phyloP scores from a whole-genome alignment of 2,113 vertebrate species.

The Laterallus jamaicensis region DNA sequence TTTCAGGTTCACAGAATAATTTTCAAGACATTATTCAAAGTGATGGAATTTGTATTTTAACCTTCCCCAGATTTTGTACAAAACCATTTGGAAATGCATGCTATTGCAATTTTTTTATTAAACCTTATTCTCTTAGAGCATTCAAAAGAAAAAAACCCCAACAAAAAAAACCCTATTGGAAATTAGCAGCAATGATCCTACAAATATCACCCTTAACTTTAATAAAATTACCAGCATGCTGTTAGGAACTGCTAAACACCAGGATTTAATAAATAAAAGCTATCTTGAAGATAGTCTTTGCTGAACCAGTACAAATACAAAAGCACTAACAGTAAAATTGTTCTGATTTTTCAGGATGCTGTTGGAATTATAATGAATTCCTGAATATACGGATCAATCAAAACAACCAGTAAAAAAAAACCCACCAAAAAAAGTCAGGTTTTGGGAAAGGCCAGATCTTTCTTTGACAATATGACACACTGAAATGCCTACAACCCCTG shows the following conservation, averaged over 20 bases:
- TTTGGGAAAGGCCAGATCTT: neutral
- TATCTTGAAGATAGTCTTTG: neutral
- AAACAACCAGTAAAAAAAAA: neutral
- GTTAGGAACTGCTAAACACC: neutral
- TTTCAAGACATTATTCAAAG: constrained; percentile 37
- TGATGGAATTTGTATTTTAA: neutral
- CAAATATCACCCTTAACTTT: neutral
- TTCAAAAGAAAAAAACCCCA: neutral
- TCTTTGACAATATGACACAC: neutral
- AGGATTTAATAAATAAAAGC: neutral
- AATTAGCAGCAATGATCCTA: neutral
- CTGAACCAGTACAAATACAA: neutral
- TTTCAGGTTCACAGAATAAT: neutral
- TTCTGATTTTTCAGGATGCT: neutral
- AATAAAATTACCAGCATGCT: neutral
- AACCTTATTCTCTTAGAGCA: neutral
- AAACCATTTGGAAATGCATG: neutral
- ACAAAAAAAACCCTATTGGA: neutral
- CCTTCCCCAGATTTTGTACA: constrained; percentile 3
- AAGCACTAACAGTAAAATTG: neutral
- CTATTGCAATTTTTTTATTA: neutral
- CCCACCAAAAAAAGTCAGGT: too few relatives aligned
- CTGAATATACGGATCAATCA: neutral
- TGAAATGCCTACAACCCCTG: neutral
- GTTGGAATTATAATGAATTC: neutral